phyloP scores from a whole-genome alignment of 2,113 vertebrate genomes.

The Cyprinodon brontotheroides region DNA sequence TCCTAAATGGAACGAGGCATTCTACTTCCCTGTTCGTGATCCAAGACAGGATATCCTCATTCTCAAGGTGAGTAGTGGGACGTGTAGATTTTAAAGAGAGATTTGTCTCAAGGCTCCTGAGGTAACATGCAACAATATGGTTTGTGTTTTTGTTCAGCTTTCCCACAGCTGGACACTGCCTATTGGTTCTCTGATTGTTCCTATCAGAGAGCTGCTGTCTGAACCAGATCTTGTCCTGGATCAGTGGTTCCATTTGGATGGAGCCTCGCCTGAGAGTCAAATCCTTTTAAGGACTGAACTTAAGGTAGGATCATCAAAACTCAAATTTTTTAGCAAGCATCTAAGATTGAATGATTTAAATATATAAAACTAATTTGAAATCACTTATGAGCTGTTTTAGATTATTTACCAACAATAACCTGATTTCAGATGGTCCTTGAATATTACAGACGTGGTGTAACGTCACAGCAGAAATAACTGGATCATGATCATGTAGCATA shows the following conservation, averaged over 20 bases:
- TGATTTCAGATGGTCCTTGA: background rate
- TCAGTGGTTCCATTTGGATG: conserved; percentile 84
- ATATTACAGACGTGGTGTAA: background rate
- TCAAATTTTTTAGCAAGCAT: no score
- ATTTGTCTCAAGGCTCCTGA: background rate
- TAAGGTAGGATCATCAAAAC: conserved; percentile 73
- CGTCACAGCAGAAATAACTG: background rate
- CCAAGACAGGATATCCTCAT: conserved; percentile 84
- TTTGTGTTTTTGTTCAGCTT: conserved; percentile 57
- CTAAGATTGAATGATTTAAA: no score
- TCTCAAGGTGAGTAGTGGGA: conserved; percentile 79
- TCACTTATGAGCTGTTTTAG: no score
- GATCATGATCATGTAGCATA: no score
- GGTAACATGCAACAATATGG: background rate
- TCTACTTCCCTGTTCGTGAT: conserved; percentile 84
- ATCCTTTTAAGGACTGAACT: conserved; percentile 87
- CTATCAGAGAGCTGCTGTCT: conserved; percentile 83
- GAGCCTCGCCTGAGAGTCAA: conserved; percentile 80
- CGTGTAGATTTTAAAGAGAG: background rate
- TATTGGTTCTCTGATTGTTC: conserved; percentile 83
- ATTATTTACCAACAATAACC: no score
- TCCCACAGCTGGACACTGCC: conserved; percentile 78
- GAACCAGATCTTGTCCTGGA: conserved; percentile 83
- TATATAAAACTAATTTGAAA: no score
- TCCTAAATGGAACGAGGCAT: conserved; percentile 87